A percentile compares a stretch with the other conserved stretches of the same genome.
phyloP scores from a whole-genome alignment of 2,113 vertebrate genomes.

The Indicator maculatus region DNA sequence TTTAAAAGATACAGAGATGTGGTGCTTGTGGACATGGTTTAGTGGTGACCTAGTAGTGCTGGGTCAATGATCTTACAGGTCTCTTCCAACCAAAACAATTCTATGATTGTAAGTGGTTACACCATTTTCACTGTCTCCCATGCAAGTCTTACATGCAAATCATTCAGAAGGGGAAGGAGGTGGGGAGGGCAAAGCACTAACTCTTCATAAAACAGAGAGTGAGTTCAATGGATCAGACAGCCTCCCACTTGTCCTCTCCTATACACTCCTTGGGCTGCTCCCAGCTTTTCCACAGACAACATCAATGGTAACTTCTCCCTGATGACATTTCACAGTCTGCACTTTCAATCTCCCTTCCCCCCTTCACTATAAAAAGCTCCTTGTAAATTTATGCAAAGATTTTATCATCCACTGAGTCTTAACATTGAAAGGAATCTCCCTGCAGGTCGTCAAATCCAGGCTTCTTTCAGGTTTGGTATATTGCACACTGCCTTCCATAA shows the following conservation, averaged over 20 bases:
- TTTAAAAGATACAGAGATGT: too few relatives aligned
- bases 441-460: background rate
- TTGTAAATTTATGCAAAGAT: constrained; percentile 50
- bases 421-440: constrained; percentile 14
- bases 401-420: constrained; percentile 22
- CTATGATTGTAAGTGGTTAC: background rate
- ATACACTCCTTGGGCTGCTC: background rate
- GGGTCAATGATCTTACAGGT: too few relatives aligned
- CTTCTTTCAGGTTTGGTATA: background rate
- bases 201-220: background rate
- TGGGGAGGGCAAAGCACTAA: background rate
- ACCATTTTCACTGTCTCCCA: background rate
- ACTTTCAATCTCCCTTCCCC: constrained; percentile 3
- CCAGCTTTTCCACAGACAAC: background rate
- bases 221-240: background rate
- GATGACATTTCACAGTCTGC: background rate
- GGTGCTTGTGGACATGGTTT: too few relatives aligned
- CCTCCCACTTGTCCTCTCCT: background rate
- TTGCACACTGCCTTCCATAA: background rate
- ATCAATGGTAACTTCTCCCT: background rate
- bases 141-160: background rate
- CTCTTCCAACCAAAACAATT: too few relatives aligned
- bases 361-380: constrained; percentile 34
- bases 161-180: background rate
- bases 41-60: too few relatives aligned